phyloP scores from a whole-genome alignment of 2,888 invertebrate genomes.

The Amorpha juglandis region DNA sequence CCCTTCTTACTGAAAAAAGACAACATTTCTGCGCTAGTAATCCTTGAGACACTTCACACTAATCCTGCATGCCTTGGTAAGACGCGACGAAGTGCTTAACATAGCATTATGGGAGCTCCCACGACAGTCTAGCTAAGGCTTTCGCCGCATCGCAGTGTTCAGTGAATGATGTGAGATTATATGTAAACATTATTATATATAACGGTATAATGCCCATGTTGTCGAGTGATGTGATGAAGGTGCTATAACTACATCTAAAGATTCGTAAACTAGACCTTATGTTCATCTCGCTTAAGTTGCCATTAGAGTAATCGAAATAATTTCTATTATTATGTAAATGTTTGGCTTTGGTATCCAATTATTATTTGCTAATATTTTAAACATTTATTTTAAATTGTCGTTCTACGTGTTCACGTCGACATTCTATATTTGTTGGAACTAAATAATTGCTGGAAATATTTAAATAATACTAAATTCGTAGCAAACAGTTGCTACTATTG shows the following conservation, averaged over 20 bases:
- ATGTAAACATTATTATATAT: neutral
- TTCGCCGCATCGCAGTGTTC: neutral
- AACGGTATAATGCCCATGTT: too few relatives aligned
- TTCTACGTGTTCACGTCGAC: neutral
- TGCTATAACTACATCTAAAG: too few relatives aligned
- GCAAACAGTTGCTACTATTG: neutral
- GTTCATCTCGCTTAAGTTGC: too few relatives aligned
- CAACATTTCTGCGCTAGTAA: constrained; percentile 25
- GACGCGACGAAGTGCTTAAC: constrained; percentile 12
- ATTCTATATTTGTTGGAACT: neutral
- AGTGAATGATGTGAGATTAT: neutral
- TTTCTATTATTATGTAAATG: neutral
- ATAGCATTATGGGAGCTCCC: neutral
- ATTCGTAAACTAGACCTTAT: neutral
- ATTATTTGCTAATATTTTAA: neutral
- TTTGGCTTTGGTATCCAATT: neutral
- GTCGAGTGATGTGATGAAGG: too few relatives aligned
- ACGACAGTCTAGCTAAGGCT: constrained; percentile 4
- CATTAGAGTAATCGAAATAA: neutral
- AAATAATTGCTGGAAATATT: neutral
- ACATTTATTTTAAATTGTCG: neutral
- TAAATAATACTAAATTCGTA: neutral
- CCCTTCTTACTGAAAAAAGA: constrained; percentile 39
- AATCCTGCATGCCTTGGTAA: constrained; percentile 13
- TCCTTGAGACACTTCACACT: constrained; percentile 20